Evolutionary conservation across 2,797 vertebrate genomes (phyloP).

Genomic region (Catamblyrhynchus diadema): DNA sequence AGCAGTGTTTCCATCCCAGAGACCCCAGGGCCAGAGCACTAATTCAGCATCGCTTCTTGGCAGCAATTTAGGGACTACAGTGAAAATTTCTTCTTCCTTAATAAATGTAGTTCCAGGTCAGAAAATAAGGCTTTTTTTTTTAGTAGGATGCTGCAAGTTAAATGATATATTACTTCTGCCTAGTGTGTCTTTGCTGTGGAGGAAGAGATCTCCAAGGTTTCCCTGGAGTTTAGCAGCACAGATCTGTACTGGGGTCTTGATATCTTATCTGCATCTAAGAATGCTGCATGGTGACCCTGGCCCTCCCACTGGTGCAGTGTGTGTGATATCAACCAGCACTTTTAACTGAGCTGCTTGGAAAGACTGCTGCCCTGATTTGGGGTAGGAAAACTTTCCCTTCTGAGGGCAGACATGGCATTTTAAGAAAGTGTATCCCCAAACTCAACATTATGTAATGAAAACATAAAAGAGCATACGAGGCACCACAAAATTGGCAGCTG

Average conservation of each 20-base stretch:
- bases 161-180: background rate
- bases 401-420: background rate
- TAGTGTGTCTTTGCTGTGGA: background rate
- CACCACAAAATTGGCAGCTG: background rate
- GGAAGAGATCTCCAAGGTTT: background rate
- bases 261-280: background rate
- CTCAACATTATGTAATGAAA: background rate
- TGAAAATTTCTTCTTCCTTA: background rate
- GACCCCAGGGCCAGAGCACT: background rate
- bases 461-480: rapidly evolving
- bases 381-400: background rate
- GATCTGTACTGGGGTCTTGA: background rate
- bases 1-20: background rate
- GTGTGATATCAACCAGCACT: rapidly evolving
- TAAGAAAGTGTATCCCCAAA: background rate
- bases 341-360: background rate
- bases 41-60: background rate
- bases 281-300: background rate
- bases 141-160: background rate
- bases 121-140: background rate
- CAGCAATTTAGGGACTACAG: background rate
- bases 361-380: background rate
- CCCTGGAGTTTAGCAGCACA: background rate
- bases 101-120: background rate
- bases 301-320: background rate